Base-by-base conservation (phyloP, 2,888 invertebrate genomes). In the Strigamia transsilvanica region DNA sequence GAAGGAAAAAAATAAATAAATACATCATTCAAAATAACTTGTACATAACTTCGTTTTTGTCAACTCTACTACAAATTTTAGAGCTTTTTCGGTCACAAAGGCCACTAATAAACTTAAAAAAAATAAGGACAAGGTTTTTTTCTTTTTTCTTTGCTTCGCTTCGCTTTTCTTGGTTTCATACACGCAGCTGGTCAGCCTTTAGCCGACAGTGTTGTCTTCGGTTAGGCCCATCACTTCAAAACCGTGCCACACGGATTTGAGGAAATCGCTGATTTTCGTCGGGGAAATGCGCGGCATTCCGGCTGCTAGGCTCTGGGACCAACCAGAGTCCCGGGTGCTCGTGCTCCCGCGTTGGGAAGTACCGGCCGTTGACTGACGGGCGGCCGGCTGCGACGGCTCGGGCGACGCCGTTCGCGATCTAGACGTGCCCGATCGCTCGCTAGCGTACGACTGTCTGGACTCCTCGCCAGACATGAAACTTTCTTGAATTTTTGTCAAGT, bases 41-140 rank as follows among this genome's bases (percentile, higher is more conserved):
- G 66, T 66, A 66, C 66, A 66, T 66, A 66, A 23, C n/a, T 66
- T 27, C 66, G 66, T 66, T 66, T 66, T 66, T 66, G 66, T 66
- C 27, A 66, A 66, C 66, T 66, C 66, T 66, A 66, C 66, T 66
- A 66, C 66, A 66, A 66, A 66, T 66, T 66, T 66, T 66, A 66
- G 66, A 66, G 66, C 66, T 66, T 66, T 66, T 66, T 66, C 66
- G 66, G 66, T 66, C 66, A 66, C 66, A 66, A 66, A 66, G 66
- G 66, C 66, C 66, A 66, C 23, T 66, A 66, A 66, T 66, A 66
- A 66, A 66, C 66, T 66, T 66, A 27, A 51, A 61, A 66, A 66
- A 27, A 66, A 66, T 23, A 27, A 66, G 27, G 27, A 27, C 1
- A n/a, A 51, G 1, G 15, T 66, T 66, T 27, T 23, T 66, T 27